Conservation (phyloP, 2,113 vertebrate genomes). For the Mustelus asterias region DNA sequence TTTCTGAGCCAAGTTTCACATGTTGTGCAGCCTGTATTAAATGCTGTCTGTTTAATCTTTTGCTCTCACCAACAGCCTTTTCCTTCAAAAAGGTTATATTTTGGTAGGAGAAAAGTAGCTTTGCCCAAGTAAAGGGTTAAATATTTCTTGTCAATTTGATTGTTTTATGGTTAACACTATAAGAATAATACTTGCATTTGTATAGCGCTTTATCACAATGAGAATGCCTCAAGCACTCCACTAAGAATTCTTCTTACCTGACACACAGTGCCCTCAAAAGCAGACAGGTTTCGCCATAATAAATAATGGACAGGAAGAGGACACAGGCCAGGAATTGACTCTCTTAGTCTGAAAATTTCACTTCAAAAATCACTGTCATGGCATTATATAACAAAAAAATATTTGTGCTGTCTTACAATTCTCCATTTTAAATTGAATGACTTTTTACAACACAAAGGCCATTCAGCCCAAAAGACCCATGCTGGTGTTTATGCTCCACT, state of each 20-base stretch:
- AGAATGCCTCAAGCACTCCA: neutral
- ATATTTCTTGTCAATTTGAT: conserved; percentile 29
- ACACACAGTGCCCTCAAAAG: neutral
- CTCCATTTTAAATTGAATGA: neutral
- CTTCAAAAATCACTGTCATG: neutral
- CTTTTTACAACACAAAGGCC: neutral
- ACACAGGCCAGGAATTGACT: neutral
- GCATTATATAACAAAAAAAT: neutral
- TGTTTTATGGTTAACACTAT: conserved; percentile 28
- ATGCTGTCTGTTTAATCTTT: conserved; percentile 27
- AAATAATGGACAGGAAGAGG: neutral
- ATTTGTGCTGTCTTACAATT: neutral
- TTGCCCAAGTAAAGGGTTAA: conserved; percentile 24
- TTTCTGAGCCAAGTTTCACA: conserved; percentile 35
- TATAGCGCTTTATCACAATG: neutral
- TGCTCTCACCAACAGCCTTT: conserved; percentile 11
- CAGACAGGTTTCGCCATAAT: neutral
- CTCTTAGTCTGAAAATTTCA: conserved; percentile 7
- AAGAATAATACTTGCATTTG: conserved; percentile 13
- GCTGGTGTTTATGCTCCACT: neutral
- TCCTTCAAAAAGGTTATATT: conserved; percentile 29
- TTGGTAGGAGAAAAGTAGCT: conserved; percentile 20
- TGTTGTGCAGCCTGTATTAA: conserved; percentile 12
- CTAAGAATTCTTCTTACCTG: neutral
- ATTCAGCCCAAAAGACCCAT: neutral